Conservation (phyloP, 2,888 invertebrate genomes). For the Zonitis immaculata region DNA sequence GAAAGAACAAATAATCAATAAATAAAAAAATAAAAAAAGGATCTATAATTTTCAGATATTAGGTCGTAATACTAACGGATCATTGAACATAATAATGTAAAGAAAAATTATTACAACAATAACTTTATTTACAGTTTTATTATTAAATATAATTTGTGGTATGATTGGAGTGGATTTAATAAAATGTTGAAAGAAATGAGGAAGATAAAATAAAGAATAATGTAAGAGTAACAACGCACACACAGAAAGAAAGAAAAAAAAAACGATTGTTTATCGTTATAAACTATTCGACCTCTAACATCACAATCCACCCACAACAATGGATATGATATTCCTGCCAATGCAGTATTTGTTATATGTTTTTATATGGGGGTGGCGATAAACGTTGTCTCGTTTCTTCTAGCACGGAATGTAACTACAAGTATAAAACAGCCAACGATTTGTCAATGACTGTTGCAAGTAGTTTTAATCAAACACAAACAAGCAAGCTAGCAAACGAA, state of each 20-base stretch:
- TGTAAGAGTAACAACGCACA: too few relatives aligned
- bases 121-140: not conserved
- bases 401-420: not conserved
- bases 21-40: too few relatives aligned
- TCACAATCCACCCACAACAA: not conserved
- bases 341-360: too few relatives aligned
- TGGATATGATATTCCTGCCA: not conserved
- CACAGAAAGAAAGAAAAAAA: too few relatives aligned
- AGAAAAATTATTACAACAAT: not conserved
- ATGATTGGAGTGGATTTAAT: too few relatives aligned
- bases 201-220: too few relatives aligned
- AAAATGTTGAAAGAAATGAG: too few relatives aligned
- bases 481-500: too few relatives aligned
- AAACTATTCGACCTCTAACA: not conserved
- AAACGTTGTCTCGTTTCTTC: not conserved
- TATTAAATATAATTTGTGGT: too few relatives aligned
- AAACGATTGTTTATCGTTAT: too few relatives aligned
- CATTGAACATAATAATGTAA: conserved; percentile 4
- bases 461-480: conserved; percentile 13
- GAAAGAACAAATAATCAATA: too few relatives aligned
- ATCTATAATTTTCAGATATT: not conserved
- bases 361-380: not conserved
- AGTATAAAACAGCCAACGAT: conserved; percentile 16
- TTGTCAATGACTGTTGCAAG: conserved; percentile 21
- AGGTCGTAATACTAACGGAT: conserved; percentile 10